Percentiles rank a stretch among this genome's conserved stretches.
Conservation (phyloP, 1,140 invertebrate genomes). For the Portunus trituberculatus region DNA sequence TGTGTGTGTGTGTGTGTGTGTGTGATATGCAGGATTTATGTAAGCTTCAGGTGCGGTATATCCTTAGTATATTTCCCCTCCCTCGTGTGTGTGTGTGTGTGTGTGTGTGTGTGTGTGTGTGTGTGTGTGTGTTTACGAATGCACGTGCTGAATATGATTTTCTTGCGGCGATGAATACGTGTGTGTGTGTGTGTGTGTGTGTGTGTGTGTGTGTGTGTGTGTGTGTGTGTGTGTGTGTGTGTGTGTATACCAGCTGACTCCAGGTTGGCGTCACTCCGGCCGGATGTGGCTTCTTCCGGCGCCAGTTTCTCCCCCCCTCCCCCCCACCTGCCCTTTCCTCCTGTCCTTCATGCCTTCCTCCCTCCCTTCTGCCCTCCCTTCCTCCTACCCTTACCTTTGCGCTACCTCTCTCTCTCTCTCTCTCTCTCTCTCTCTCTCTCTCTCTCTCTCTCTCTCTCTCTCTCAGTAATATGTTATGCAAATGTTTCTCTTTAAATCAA, state of each 20-base stretch:
- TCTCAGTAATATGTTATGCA: too few species aligned
- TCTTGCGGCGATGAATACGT: not conserved
- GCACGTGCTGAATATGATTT: not conserved
- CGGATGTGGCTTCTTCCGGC: not conserved
- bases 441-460: too few species aligned
- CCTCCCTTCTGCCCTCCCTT: not conserved
- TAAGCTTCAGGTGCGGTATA: too few species aligned
- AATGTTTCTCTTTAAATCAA: too few species aligned
- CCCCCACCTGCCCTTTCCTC: not conserved
- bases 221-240: not conserved
- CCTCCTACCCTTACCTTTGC: not conserved
- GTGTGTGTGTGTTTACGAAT: not conserved
- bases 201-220: slow-evolving; percentile 20
- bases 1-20: too few species aligned
- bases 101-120: not conserved
- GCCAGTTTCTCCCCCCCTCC: not conserved
- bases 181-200: slow-evolving; percentile 20
- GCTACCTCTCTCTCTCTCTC: not conserved
- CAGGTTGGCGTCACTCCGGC: not conserved
- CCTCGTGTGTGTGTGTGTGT: not conserved
- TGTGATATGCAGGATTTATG: too few species aligned
- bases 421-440: not conserved
- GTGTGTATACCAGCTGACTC: not conserved
- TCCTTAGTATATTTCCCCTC: too few species aligned
- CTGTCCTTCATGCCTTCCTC: not conserved